These are phyloP conservation scores for Gadus macrocephalus DNA, from an alignment of 2,113 vertebrate species.

Conservation along the genomic window DNA sequence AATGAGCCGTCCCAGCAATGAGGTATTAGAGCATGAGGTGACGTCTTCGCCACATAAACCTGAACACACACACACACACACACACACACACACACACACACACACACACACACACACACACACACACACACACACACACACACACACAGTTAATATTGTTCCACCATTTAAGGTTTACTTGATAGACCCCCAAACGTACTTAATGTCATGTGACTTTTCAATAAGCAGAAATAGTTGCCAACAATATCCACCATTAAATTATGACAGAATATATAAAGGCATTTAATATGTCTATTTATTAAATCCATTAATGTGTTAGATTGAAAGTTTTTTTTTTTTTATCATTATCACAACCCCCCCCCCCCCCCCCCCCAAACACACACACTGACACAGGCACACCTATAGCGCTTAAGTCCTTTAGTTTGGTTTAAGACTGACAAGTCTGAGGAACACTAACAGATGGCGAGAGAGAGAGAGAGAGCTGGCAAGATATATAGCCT, in stretches of 20 bases:
- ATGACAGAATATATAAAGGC: too few species aligned
- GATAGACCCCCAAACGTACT: too few species aligned
- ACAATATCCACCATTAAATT: too few species aligned
- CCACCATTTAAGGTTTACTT: too few species aligned
- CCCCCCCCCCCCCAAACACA: background rate
- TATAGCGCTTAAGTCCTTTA: slow-evolving; percentile 15
- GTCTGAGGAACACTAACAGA: slow-evolving; percentile 52
- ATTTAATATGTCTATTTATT: too few species aligned
- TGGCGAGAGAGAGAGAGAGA: slow-evolving; percentile 38
- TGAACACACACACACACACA: too few species aligned
- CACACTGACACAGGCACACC: background rate
- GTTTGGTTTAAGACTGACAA: slow-evolving; percentile 19
- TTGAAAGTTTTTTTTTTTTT: background rate
- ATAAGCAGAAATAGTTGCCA: too few species aligned
- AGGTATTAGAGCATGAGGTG: slow-evolving; percentile 23
- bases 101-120: too few species aligned
- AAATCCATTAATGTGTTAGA: background rate
- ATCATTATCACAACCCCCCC: background rate
- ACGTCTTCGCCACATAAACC: background rate
- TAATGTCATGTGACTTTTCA: too few species aligned
- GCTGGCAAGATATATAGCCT: slow-evolving; percentile 53
- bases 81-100: too few species aligned
- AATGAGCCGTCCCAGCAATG: slow-evolving; percentile 35
- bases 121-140: too few species aligned
- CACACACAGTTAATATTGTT: too few species aligned